Evolutionary conservation across 1,140 invertebrate genomes (phyloP), one percentile per base, ranked within the genome.

Genomic region (Bombus picipes): DNA sequence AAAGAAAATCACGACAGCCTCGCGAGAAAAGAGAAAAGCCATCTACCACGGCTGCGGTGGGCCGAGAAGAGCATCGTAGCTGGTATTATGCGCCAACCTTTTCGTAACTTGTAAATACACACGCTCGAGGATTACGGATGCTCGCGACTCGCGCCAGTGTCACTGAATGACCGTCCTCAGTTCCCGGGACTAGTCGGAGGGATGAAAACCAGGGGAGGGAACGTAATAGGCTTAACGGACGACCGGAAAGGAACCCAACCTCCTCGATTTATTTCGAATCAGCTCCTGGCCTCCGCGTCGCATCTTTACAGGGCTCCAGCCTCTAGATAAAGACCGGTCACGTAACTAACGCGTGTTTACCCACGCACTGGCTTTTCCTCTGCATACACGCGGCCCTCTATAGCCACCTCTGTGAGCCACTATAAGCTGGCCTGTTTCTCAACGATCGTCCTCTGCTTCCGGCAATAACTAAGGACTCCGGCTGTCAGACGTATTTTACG

Each of bases 261-360:
- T 75, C 77, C 59, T 74, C 75, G 80, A 89, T 89, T 91, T 86
- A 89, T 89, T 88, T 90, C 72, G 80, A 91, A 90, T 91, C 87
- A 83, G 72, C 41, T 43, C 37, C 47, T 66, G 34, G 22, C n/a
- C 62, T 28, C 59, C n/a, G 71, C 72, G 10, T 28, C 39, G 28
- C 62, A n/a, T 83, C 65, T 75, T 39, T 47, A 76, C 83, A 85
- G 79, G 71, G 83, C 83, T 83, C 78, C 77, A 66, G n/a, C 81
- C 65, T 62, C 28, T 62, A 32, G 87, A 88, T 91, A 91, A 91
- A 91, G 80, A 91, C 85, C 68, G 85, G 89, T 89, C 90, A 89
- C 89, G 89, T 89, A 89, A 87, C 89, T 91, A 89, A 91, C 88
- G 84, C 82, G 71, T 91, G 90, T 91, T 91, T 91, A 90, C 87